These are phyloP conservation scores for Todiramphus chloris DNA, from an alignment of 2,113 vertebrate species.

Conservation along the genomic window DNA sequence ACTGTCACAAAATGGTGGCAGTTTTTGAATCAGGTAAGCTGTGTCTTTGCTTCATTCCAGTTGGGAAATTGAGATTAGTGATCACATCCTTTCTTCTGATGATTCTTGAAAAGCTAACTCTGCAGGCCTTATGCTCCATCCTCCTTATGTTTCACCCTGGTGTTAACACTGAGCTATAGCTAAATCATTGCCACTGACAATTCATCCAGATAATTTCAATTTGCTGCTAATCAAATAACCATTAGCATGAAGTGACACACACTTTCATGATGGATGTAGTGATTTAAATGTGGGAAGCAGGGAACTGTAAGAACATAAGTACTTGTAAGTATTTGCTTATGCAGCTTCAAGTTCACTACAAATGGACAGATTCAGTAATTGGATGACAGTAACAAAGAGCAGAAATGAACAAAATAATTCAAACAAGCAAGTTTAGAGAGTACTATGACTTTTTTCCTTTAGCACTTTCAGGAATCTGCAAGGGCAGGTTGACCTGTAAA, in stretches of 20 bases:
- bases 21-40: neutral
- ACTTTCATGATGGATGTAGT: constrained; percentile 20
- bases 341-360: neutral
- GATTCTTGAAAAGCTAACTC: neutral
- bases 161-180: neutral
- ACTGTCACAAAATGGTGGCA: neutral
- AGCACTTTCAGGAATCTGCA: neutral
- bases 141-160: neutral
- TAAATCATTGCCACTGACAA: neutral
- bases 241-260: neutral
- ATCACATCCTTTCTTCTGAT: neutral
- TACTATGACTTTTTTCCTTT: neutral
- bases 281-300: neutral
- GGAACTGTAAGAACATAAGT: neutral
- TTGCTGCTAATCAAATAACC: constrained; percentile 45
- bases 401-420: neutral
- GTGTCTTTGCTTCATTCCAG: neutral
- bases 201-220: constrained; percentile 44
- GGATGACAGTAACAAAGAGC: neutral
- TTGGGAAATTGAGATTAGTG: neutral
- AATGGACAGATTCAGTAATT: neutral
- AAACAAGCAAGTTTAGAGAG: neutral
- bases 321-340: neutral
- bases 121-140: neutral
- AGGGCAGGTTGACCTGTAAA: neutral